Evolutionary conservation across 2,113 vertebrate genomes (phyloP), one percentile per base, ranked within the genome.

Genomic region (Spea bombifrons): DNA sequence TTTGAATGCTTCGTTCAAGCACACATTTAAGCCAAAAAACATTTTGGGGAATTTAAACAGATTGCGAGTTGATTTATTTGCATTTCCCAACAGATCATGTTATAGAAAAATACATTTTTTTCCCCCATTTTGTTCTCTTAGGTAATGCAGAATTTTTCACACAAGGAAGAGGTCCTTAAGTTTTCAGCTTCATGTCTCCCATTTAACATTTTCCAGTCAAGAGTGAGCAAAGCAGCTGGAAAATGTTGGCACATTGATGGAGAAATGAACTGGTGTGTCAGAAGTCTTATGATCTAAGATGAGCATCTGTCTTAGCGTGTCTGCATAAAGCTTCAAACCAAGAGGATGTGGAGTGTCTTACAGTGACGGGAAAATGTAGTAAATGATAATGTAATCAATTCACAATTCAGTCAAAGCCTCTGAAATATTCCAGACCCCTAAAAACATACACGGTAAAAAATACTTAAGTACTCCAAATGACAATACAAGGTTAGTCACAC

Each of bases 31-130:
- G 66, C 70, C 66, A 72, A 66, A 73, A 79, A 16, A 8, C 7
- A 55, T 79, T 73, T 55, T 48, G 70, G 59, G 71, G 45, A 66
- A 66, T 47, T 49, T 9, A 73, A 79, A 73, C 70, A 73, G 70
- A 73, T 79, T 79, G 61, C 8, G 43, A 53, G 61, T n/a, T 79
- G 61, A 72, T 73, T 57, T 73, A 73, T 79, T 73, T 73, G 49
- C 8, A 66, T 66, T 71, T 73, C 61, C 63, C 76, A 66, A 17
- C 30, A 45, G 46, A 66, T 49, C 12, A 8, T 45, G 50, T 44
- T 30, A 61, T 12, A 47, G 7, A 49, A 66, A 73, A 78, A 61
- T 72, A 7, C 13, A 71, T 63, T 64, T 64, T 61, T 46, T 64
- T 2, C 0, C 13, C 47, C 3, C 30, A 48, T 49, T 6, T 3